Evolutionary conservation across 1,140 invertebrate species (phyloP).

Genomic region (Hyles euphorbiae): DNA sequence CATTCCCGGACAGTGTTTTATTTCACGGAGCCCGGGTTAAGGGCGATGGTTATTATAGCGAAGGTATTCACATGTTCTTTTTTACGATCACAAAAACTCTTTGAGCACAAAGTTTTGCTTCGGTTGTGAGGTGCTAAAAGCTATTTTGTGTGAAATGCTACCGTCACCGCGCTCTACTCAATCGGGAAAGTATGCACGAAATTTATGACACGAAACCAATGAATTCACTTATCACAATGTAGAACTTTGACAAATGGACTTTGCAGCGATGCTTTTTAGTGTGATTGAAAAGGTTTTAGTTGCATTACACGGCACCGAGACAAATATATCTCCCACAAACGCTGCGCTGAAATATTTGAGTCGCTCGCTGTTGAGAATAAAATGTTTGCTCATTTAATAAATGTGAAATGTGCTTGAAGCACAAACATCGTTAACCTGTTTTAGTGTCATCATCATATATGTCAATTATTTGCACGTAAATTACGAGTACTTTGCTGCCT

Average conservation of each 20-base stretch:
- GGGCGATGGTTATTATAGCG: constrained; percentile 24
- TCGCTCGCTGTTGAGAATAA: no score
- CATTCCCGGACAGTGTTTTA: neutral
- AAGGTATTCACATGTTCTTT: constrained; percentile 35
- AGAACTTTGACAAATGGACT: constrained; percentile 6
- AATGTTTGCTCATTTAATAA: no score
- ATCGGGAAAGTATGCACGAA: constrained; percentile 30
- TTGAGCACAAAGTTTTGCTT: constrained; percentile 36
- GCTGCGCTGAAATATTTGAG: no score
- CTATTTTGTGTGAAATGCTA: constrained; percentile 41
- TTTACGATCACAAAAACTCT: constrained; percentile 44
- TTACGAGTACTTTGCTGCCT: no score
- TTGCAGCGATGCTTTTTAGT: neutral
- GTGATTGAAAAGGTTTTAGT: neutral
- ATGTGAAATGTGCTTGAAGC: no score
- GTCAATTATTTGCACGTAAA: no score
- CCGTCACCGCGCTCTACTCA: constrained; percentile 36
- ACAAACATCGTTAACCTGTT: no score
- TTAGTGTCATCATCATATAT: no score
- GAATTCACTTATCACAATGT: neutral
- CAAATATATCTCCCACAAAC: no score
- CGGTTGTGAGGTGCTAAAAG: constrained; percentile 35
- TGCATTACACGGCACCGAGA: no score
- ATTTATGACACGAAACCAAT: constrained; percentile 6
- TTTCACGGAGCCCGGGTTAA: constrained; percentile 3